phyloP scores from a whole-genome alignment of 2,113 vertebrate species.

The Rhinogobius similis region DNA sequence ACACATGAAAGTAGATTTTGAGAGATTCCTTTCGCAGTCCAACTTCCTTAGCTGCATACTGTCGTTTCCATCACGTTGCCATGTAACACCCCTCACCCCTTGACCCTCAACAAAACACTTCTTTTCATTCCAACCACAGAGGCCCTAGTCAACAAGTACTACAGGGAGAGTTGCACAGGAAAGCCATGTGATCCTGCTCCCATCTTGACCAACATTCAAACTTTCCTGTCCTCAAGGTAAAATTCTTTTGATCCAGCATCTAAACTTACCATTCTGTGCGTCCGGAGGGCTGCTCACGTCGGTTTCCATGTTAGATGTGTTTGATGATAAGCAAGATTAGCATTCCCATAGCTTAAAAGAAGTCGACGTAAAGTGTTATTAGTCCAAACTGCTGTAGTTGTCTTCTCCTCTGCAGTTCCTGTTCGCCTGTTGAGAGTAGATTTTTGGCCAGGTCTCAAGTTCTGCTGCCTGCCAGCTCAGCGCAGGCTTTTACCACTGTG shows the following conservation, averaged over 20 bases:
- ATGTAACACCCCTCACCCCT: constrained; percentile 40
- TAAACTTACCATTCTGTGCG: constrained; percentile 60
- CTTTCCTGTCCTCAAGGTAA: constrained; percentile 14
- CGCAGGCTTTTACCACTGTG: constrained; percentile 51
- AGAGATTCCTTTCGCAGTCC: not conserved
- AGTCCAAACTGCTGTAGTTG: constrained; percentile 15
- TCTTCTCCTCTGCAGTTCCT: constrained; percentile 7
- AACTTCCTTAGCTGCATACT: constrained; percentile 9
- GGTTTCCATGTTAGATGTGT: constrained; percentile 68
- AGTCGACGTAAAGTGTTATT: constrained; percentile 16
- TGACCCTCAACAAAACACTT: constrained; percentile 35
- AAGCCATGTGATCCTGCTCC: constrained; percentile 32
- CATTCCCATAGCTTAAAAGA: constrained; percentile 52
- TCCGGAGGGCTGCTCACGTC: constrained; percentile 57
- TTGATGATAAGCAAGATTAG: constrained; percentile 46
- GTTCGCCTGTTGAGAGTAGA: constrained; percentile 49
- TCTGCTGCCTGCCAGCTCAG: constrained; percentile 65
- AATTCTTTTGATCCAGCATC: constrained; percentile 2
- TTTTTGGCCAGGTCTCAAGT: constrained; percentile 51
- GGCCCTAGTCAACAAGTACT: constrained; percentile 46
- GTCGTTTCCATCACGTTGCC: constrained; percentile 45
- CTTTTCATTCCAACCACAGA: constrained; percentile 62
- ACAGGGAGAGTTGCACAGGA: constrained; percentile 28
- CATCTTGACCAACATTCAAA: constrained; percentile 16
- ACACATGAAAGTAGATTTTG: not conserved